phyloP scores from a whole-genome alignment of 1,140 invertebrate genomes.

The Pygmarrhopalites habei region DNA sequence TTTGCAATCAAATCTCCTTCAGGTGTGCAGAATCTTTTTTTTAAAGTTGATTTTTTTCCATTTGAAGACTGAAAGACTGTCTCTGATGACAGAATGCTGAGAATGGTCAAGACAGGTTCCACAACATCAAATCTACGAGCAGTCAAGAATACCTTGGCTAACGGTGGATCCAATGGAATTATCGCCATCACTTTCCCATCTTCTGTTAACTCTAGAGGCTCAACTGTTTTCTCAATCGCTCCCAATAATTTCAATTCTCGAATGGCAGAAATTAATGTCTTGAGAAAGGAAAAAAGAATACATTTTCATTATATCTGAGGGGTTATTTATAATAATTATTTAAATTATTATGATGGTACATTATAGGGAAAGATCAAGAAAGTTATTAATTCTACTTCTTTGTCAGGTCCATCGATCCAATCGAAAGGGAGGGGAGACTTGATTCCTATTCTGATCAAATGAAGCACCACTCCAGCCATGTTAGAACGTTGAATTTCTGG shows the following conservation, averaged over 20 bases:
- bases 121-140: slow-evolving; percentile 12
- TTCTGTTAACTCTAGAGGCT: slow-evolving; percentile 51
- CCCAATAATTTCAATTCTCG: slow-evolving; percentile 16
- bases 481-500: slow-evolving; percentile 84
- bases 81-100: slow-evolving; percentile 24
- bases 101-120: slow-evolving; percentile 22
- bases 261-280: background rate
- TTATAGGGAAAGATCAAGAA: no score
- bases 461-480: slow-evolving; percentile 65
- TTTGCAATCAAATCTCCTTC: slow-evolving; percentile 90
- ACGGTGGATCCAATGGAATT: slow-evolving; percentile 94
- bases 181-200: slow-evolving; percentile 95
- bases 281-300: no score
- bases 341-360: no score
- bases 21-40: slow-evolving; percentile 49
- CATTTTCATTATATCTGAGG: no score
- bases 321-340: no score
- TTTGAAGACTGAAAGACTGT: background rate
- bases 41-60: background rate
- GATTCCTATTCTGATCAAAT: slow-evolving; percentile 76
- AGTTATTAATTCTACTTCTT: no score
- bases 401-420: slow-evolving; percentile 79
- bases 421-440: slow-evolving; percentile 73
- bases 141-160: slow-evolving; percentile 92
- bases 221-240: slow-evolving; percentile 28